Base-by-base conservation (phyloP, 2,888 invertebrate species). In the Axea sp. region DNA sequence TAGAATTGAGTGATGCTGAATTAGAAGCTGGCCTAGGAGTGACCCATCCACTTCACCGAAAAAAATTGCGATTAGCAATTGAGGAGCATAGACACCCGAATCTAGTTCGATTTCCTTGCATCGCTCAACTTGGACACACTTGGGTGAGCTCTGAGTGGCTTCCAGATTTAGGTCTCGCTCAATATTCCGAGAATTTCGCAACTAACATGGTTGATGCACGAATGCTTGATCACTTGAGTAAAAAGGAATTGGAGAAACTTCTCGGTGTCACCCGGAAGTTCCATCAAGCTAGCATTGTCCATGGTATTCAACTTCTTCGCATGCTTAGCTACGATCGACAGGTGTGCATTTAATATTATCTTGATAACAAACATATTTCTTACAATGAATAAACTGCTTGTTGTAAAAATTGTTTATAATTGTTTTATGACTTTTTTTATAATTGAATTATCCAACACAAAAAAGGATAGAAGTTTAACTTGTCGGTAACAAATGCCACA, bases 81-180 rank as follows among this genome's bases (percentile, higher is more conserved):
- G 97, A 98, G 86, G 97, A 97, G 87, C 93, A 96, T 77, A 89
- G 97, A 47, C 92, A 96, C 78, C 96, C 97, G 0, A 93, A 94
- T 78, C 90, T 95, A 77, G 94, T 96, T 82, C 92, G 96, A 78
- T 96, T 96, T 88, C 95, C 96, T 0, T 93, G 93, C 83, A 95
- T 96, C 79, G 94, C 94, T 6, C 94, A 95, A 83, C 90, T 97
- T 73, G 94, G 94, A 43, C 96, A 97, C 87, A 95, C 95, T 9
- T 98, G 97, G 97, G 96, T 97, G 22, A 94, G 96, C 17, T 94
- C 95, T 47, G 96, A 96, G 85, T 97, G 97, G 96, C 88, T 98
- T 78, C 95, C 96, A 0, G 96, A 97, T 85, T 91, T 98, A 49
- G 97, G 97, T 62, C 89, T 98, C 59, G 92, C 96, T 5, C 92